These are phyloP conservation scores for Metacarcinus magister DNA, from an alignment of 2,888 invertebrate genomes.

Conservation along the genomic window DNA sequence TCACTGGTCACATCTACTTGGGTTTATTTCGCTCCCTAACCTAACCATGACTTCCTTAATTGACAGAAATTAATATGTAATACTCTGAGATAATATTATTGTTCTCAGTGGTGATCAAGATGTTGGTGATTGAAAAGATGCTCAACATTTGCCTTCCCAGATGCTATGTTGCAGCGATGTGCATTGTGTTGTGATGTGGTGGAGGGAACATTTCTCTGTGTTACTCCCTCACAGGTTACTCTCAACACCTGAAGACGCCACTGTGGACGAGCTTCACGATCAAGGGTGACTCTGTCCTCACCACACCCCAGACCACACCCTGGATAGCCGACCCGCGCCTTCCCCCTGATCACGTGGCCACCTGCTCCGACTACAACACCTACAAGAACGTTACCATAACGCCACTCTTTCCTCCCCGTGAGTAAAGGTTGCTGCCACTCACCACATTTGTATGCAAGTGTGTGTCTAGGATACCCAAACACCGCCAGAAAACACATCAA, in stretches of 20 bases:
- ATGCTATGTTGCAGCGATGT: too few relatives aligned
- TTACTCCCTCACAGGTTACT: slow-evolving; percentile 62
- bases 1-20: not conserved
- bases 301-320: not conserved
- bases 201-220: not conserved
- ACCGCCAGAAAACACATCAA: too few relatives aligned
- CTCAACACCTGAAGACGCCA: slow-evolving; percentile 65
- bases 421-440: not conserved
- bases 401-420: slow-evolving; percentile 75
- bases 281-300: not conserved
- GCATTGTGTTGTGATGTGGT: too few relatives aligned
- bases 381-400: slow-evolving; percentile 52
- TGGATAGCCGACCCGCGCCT: slow-evolving; percentile 78
- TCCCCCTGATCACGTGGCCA: not conserved
- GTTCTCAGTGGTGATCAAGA: too few relatives aligned
- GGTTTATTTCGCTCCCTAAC: too few relatives aligned
- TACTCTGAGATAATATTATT: too few relatives aligned
- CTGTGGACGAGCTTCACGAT: slow-evolving; percentile 76
- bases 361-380: slow-evolving; percentile 56
- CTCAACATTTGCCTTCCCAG: too few relatives aligned
- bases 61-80: too few relatives aligned
- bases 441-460: not conserved
- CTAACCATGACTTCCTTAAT: too few relatives aligned
- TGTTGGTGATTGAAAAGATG: too few relatives aligned
- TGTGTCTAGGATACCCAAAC: not conserved